These are phyloP conservation scores for Noctilio leporinus DNA, from an alignment of 2,113 vertebrate genomes.

Conservation along the genomic window DNA sequence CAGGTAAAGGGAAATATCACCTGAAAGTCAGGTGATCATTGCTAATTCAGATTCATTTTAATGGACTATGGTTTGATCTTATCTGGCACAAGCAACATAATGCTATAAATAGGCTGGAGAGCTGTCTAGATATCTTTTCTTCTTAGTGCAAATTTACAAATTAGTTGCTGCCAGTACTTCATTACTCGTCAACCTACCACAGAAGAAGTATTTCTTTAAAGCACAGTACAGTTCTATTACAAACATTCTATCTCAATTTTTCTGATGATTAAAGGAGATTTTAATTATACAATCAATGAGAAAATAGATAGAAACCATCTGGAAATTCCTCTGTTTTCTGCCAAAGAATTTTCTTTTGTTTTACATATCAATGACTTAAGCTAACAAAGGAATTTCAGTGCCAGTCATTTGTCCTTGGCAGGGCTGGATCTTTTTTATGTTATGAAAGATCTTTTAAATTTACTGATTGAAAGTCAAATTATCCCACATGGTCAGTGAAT, in stretches of 20 bases:
- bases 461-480: constrained; percentile 74
- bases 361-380: constrained; percentile 76
- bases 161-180: constrained; percentile 19
- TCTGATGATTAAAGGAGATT: constrained; percentile 74
- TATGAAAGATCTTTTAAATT: constrained; percentile 74
- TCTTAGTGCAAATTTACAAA: constrained; percentile 30
- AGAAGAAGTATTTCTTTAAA: constrained; percentile 58
- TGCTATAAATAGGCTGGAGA: not conserved
- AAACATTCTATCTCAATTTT: constrained; percentile 73
- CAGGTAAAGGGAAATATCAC: not conserved
- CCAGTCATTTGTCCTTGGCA: constrained; percentile 75
- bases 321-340: constrained; percentile 67
- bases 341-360: constrained; percentile 76
- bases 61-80: not conserved
- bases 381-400: constrained; percentile 72
- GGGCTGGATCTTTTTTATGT: constrained; percentile 64
- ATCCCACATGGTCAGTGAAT: constrained; percentile 69
- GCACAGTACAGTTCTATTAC: constrained; percentile 53
- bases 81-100: not conserved
- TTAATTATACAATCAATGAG: constrained; percentile 76
- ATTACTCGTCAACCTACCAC: constrained; percentile 39
- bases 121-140: not conserved
- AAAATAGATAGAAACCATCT: constrained; percentile 76
- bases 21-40: not conserved
- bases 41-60: not conserved